Percentiles rank a stretch among this genome's conserved stretches.
Conservation (phyloP, 2,888 invertebrate genomes). For the Amphipyra berbera region DNA sequence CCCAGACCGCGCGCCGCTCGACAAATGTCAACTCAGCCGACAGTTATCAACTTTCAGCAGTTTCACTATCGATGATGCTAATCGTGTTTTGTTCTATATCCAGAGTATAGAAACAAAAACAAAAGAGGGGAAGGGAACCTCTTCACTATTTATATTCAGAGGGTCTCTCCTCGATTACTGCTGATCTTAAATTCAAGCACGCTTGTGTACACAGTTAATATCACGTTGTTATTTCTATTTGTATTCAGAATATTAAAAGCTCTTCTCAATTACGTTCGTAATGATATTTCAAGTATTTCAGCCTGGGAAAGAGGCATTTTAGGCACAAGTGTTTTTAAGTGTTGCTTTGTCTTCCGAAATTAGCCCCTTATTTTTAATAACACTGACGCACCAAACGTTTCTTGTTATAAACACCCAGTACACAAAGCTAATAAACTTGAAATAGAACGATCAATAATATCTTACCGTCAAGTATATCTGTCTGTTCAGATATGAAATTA, state of each 20-base stretch:
- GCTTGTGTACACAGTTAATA: conserved; percentile 25
- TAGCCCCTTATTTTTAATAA: conserved; percentile 36
- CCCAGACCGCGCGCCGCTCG: conserved; percentile 34
- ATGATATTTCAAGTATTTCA: conserved; percentile 23
- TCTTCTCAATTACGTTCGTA: conserved; percentile 34
- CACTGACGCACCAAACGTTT: not conserved
- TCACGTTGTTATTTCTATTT: conserved; percentile 28
- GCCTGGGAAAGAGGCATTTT: conserved; percentile 18
- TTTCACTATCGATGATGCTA: conserved; percentile 43
- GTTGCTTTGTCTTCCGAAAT: conserved; percentile 20
- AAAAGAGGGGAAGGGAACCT: conserved; percentile 13
- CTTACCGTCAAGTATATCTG: not conserved
- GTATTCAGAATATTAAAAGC: conserved; percentile 35
- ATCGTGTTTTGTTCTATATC: conserved; percentile 44
- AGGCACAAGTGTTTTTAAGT: conserved; percentile 25
- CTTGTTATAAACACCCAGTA: conserved; percentile 1
- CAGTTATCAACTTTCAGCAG: conserved; percentile 63
- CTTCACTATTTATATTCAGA: conserved; percentile 35
- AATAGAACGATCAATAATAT: not conserved
- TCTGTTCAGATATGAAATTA: not conserved
- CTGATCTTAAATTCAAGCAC: conserved; percentile 37
- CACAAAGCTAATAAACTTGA: conserved; percentile 1
- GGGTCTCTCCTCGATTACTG: conserved; percentile 13
- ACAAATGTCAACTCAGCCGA: conserved; percentile 66
- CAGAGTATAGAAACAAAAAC: conserved; percentile 32